A percentile compares a stretch with the other conserved stretches of the same genome.
phyloP scores from a whole-genome alignment of 2,113 vertebrate genomes.

The Ophthalmotilapia sp. region DNA sequence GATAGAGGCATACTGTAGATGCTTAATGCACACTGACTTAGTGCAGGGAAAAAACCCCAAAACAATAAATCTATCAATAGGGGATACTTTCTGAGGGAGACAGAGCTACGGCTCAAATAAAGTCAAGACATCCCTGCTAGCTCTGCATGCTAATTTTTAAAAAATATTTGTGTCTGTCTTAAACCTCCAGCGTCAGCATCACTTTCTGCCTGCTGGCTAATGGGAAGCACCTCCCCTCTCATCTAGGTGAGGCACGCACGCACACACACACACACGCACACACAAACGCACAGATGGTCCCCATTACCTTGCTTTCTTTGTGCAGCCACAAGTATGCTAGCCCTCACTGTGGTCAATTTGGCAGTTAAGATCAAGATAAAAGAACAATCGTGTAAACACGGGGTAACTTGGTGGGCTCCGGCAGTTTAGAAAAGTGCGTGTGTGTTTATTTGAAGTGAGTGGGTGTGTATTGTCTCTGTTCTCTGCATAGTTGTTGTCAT shows the following conservation, averaged over 20 bases:
- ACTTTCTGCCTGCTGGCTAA: slow-evolving; percentile 84
- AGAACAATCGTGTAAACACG: slow-evolving; percentile 50
- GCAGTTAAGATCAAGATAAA: slow-evolving; percentile 56
- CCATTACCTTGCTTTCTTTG: slow-evolving; percentile 62
- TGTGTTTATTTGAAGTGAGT: slow-evolving; percentile 19
- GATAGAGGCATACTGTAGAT: background rate
- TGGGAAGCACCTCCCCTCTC: slow-evolving; percentile 82
- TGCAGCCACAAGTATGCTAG: slow-evolving; percentile 57
- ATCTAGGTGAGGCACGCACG: slow-evolving; percentile 74
- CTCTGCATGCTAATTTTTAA: background rate
- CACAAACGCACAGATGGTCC: slow-evolving; percentile 38
- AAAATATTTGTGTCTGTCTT: background rate
- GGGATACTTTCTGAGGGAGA: background rate
- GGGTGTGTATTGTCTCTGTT: slow-evolving; percentile 20
- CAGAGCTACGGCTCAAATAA: accelerated
- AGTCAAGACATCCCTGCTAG: background rate
- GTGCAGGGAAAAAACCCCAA: accelerated
- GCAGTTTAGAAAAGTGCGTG: slow-evolving; percentile 31
- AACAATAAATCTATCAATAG: background rate
- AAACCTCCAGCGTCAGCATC: slow-evolving; percentile 77
- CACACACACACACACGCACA: background rate
- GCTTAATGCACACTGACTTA: background rate
- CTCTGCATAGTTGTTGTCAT: slow-evolving; percentile 1
- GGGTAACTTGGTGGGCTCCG: slow-evolving; percentile 21
- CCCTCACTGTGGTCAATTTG: slow-evolving; percentile 55